Percentiles rank a stretch among this genome's conserved stretches.
These are phyloP conservation scores for Drosophila mettleri DNA, from an alignment of 2,888 invertebrate species.

Conservation along the genomic window DNA sequence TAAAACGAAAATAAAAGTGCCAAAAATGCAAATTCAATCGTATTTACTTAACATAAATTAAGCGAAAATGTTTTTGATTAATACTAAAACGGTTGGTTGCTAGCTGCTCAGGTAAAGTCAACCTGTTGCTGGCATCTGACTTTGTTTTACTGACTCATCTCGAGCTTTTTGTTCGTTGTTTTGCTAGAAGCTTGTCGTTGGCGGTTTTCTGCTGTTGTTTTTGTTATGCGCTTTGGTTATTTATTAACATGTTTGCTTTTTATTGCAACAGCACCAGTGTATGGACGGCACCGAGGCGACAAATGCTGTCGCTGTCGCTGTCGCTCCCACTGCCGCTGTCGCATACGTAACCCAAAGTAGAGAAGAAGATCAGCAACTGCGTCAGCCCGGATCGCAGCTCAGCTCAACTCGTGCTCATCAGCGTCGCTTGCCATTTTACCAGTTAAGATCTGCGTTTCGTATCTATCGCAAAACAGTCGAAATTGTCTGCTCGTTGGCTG, in stretches of 20 bases:
- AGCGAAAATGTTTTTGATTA: slow-evolving; percentile 42
- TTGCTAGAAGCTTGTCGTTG: slow-evolving; percentile 44
- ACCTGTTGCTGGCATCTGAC: slow-evolving; percentile 37
- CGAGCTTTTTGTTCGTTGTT: slow-evolving; percentile 24
- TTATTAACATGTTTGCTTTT: slow-evolving; percentile 76
- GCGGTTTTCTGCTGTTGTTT: slow-evolving; percentile 17
- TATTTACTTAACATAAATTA: slow-evolving; percentile 73
- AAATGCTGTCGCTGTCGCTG: slow-evolving; percentile 54
- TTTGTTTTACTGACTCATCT: slow-evolving; percentile 51
- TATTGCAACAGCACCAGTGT: slow-evolving; percentile 56
- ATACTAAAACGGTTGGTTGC: slow-evolving; percentile 67
- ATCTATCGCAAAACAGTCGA: slow-evolving; percentile 80
- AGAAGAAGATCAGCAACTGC: slow-evolving; percentile 68
- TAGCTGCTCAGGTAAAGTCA: slow-evolving; percentile 44
- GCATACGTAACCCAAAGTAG: slow-evolving; percentile 53
- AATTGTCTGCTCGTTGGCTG: slow-evolving; percentile 75
- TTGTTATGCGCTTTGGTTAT: slow-evolving; percentile 60
- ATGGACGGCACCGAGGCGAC: slow-evolving; percentile 28
- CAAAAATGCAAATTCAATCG: slow-evolving; percentile 64
- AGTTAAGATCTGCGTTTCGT: slow-evolving; percentile 69
- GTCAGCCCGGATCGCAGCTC: slow-evolving; percentile 39
- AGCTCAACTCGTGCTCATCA: slow-evolving; percentile 46
- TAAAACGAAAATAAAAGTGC: slow-evolving; percentile 68
- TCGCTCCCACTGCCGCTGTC: slow-evolving; percentile 11
- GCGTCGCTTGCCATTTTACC: slow-evolving; percentile 52